A percentile compares a stretch with the other conserved stretches of the same genome.
These are phyloP conservation scores for Diabrotica undecimpunctata DNA, from an alignment of 1,140 invertebrate genomes.

Conservation along the genomic window DNA sequence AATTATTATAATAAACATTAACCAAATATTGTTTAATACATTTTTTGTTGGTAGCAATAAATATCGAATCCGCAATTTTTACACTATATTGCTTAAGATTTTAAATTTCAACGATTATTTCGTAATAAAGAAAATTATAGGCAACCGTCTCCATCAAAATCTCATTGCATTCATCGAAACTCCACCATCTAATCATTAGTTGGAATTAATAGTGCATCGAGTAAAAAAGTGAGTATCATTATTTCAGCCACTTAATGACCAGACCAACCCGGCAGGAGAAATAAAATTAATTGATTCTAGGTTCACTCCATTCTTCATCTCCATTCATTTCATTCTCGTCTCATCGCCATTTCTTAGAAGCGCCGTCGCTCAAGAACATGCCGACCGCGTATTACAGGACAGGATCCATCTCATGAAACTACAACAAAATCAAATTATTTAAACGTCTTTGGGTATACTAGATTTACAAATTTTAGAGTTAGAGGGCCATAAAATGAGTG, in stretches of 20 bases:
- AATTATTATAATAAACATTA: too few species aligned
- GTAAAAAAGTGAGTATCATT: conserved; percentile 1
- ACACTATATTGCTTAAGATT: too few species aligned
- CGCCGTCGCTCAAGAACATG: neutral
- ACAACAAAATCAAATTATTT: too few species aligned
- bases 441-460: too few species aligned
- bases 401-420: neutral
- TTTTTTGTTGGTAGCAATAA: too few species aligned
- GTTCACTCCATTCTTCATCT: conserved; percentile 2
- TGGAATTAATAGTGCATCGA: neutral
- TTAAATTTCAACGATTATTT: too few species aligned
- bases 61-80: too few species aligned
- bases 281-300: conserved; percentile 1
- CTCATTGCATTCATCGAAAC: neutral
- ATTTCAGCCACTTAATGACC: conserved; percentile 2
- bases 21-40: too few species aligned
- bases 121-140: neutral
- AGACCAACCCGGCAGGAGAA: neutral
- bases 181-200: neutral
- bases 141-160: neutral
- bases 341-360: neutral
- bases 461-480: too few species aligned
- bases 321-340: conserved; percentile 2
- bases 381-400: neutral
- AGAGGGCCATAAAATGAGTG: too few species aligned